Evolutionary conservation across 2,888 invertebrate species (phyloP).

Genomic region (Metacarcinus magister): DNA sequence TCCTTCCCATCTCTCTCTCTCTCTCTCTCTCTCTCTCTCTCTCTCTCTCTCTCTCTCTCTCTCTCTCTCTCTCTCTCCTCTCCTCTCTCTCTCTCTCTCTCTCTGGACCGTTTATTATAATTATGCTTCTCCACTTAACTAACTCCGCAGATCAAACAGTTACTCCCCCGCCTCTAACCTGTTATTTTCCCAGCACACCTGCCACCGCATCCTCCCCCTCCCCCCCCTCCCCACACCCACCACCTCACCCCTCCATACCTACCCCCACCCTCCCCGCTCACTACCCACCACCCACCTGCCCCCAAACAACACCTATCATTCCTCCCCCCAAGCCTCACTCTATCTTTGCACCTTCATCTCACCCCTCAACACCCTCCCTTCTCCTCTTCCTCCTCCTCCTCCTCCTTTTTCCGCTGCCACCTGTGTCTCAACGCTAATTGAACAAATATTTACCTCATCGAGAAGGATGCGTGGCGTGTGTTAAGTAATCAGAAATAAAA

Average conservation of each 20-base stretch:
- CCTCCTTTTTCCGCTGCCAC: neutral
- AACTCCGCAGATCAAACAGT: neutral
- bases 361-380: neutral
- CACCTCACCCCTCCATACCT: neutral
- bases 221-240: neutral
- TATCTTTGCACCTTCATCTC: neutral
- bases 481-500: neutral
- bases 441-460: conserved; percentile 21
- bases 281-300: no score
- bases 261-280: neutral
- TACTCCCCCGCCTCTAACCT: neutral
- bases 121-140: neutral
- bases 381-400: neutral
- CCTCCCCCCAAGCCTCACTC: no score
- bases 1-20: conserved; percentile 3
- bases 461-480: neutral
- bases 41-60: neutral
- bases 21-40: neutral
- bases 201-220: neutral
- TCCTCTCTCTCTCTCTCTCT: neutral
- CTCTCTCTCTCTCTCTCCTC: neutral
- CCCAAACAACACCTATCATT: no score
- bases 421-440: neutral
- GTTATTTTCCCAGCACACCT: conserved; percentile 30
- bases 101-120: neutral